Evolutionary conservation across 2,888 invertebrate genomes (phyloP).

Genomic region (Phragmatobia fuliginosa): DNA sequence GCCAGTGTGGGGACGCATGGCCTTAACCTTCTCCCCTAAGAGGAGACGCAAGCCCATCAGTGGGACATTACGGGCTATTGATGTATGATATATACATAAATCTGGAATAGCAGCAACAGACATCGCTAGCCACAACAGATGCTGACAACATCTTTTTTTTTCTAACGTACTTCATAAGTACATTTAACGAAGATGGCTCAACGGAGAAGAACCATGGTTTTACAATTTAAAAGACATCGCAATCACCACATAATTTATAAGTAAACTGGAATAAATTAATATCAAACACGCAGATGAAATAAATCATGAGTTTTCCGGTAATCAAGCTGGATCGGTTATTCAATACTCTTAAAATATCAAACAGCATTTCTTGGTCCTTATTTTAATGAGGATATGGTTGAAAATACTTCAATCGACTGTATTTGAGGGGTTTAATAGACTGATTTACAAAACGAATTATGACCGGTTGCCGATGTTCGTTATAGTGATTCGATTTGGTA

Average conservation of each 20-base stretch:
- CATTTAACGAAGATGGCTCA: not conserved
- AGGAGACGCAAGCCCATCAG: too few relatives aligned
- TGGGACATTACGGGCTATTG: too few relatives aligned
- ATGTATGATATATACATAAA: too few relatives aligned
- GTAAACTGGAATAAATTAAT: constrained; percentile 6
- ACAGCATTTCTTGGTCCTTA: not conserved
- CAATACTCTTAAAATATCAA: constrained; percentile 14
- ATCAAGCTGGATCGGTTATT: constrained; percentile 44
- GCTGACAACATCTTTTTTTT: too few relatives aligned
- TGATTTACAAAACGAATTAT: constrained; percentile 72
- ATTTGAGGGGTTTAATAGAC: constrained; percentile 56
- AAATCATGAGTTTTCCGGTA: constrained; percentile 43
- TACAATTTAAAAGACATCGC: not conserved
- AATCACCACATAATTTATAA: constrained; percentile 3
- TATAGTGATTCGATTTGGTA: constrained; percentile 56
- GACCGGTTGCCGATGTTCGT: constrained; percentile 61
- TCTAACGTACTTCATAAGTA: too few relatives aligned
- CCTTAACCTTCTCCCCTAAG: too few relatives aligned
- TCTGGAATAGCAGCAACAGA: too few relatives aligned
- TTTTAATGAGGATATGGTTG: not conserved
- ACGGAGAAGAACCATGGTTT: not conserved
- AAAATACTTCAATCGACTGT: constrained; percentile 14
- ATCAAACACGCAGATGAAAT: constrained; percentile 6
- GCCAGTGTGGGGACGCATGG: too few relatives aligned
- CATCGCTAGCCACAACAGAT: too few relatives aligned